These are phyloP conservation scores for Mamestra brassicae DNA, from an alignment of 2,888 invertebrate genomes.

Conservation along the genomic window DNA sequence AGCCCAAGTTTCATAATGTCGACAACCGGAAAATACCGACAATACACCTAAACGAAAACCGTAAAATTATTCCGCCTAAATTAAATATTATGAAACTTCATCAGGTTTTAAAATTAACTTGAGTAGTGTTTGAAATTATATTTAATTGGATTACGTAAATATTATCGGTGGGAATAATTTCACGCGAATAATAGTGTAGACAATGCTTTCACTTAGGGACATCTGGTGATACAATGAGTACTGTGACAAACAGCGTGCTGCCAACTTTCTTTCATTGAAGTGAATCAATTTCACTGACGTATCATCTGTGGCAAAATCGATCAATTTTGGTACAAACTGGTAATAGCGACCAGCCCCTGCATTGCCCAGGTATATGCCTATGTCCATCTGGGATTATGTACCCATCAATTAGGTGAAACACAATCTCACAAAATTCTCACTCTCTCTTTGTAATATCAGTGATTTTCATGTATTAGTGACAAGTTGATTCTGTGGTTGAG, in stretches of 20 bases:
- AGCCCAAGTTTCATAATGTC: constrained; percentile 45
- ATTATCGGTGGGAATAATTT: constrained; percentile 20
- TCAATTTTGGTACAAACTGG: background rate
- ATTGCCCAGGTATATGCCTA: too few relatives aligned
- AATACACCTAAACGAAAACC: constrained; percentile 48
- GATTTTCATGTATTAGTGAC: too few relatives aligned
- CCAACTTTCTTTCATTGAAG: constrained; percentile 13
- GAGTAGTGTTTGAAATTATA: constrained; percentile 37
- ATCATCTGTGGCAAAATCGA: constrained; percentile 12
- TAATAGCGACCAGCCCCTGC: too few relatives aligned
- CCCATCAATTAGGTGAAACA: too few relatives aligned
- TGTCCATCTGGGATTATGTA: too few relatives aligned
- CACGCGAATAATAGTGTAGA: background rate
- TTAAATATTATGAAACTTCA: constrained; percentile 53
- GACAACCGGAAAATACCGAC: constrained; percentile 32
- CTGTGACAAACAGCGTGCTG: constrained; percentile 1
- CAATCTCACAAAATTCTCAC: too few relatives aligned
- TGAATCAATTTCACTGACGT: constrained; percentile 15
- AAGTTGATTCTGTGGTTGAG: too few relatives aligned
- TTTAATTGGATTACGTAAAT: constrained; percentile 50
- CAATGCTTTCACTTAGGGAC: constrained; percentile 28
- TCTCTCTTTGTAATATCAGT: too few relatives aligned
- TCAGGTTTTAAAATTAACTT: constrained; percentile 31
- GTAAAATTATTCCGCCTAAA: constrained; percentile 50
- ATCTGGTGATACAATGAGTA: constrained; percentile 3